phyloP scores from a whole-genome alignment of 2,797 vertebrate genomes.

The Triplophysa bombifrons region DNA sequence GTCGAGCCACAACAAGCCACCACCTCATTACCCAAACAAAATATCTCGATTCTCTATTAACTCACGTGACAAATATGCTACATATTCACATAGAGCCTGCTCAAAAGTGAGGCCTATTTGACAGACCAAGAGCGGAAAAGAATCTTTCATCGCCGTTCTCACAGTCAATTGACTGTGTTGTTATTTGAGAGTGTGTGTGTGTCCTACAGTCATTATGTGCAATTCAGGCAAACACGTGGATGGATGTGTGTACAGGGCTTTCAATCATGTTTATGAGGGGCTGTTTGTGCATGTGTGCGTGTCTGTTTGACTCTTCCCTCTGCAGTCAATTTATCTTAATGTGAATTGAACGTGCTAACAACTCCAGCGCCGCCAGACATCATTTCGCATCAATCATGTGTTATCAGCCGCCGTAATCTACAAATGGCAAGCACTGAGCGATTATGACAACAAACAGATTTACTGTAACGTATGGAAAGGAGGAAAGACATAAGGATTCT shows the following conservation, averaged over 20 bases:
- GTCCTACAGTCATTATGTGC: constrained; percentile 55
- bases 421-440: constrained; percentile 20
- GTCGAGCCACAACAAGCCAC: constrained; percentile 25
- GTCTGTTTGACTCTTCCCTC: constrained; percentile 35
- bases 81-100: constrained; percentile 43
- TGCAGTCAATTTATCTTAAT: constrained; percentile 60
- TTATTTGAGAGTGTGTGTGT: constrained; percentile 43
- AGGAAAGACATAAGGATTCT: background rate
- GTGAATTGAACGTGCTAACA: constrained; percentile 54
- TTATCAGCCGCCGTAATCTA: constrained; percentile 41
- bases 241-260: constrained; percentile 58
- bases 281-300: constrained; percentile 41
- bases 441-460: constrained; percentile 26
- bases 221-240: constrained; percentile 53
- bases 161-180: constrained; percentile 54
- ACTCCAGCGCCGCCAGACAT: constrained; percentile 40
- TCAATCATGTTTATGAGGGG: constrained; percentile 59
- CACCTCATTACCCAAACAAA: constrained; percentile 52
- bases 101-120: constrained; percentile 34
- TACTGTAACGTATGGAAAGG: constrained; percentile 15
- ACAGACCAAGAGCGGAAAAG: constrained; percentile 41
- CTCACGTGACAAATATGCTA: constrained; percentile 48
- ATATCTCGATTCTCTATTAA: constrained; percentile 47
- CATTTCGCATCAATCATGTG: constrained; percentile 51
- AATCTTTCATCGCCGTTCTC: constrained; percentile 47